Evolutionary conservation across 2,113 vertebrate species (phyloP).

Genomic region (Sceloporus undulatus): DNA sequence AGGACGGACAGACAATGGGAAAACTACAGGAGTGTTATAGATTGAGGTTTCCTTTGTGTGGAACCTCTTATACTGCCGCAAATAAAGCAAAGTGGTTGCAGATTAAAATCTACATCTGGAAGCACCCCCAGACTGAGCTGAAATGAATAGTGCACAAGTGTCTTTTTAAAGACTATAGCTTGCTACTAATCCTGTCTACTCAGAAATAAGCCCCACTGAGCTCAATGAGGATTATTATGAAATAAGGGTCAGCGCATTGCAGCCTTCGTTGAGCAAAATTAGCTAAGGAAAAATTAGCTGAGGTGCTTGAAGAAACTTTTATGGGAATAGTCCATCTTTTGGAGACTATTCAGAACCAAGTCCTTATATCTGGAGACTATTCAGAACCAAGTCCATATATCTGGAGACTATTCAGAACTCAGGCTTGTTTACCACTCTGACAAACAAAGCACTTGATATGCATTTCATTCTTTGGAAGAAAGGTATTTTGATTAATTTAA

Average conservation of each 20-base stretch:
- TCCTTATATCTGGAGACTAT: no score
- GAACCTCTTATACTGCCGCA: background rate
- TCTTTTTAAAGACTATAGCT: background rate
- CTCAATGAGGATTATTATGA: background rate
- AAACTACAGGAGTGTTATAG: background rate
- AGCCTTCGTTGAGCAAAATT: background rate
- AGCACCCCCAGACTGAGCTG: background rate
- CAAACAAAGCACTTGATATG: background rate
- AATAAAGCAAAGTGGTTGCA: background rate
- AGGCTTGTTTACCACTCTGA: background rate
- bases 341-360: background rate
- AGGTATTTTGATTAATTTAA: background rate
- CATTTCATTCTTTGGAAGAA: background rate
- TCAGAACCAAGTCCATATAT: background rate
- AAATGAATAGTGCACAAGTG: background rate
- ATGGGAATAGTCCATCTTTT: background rate
- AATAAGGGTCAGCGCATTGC: background rate
- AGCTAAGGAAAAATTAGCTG: background rate
- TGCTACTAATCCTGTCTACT: background rate
- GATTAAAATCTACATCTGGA: background rate
- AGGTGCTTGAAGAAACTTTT: background rate
- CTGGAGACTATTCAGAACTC: background rate
- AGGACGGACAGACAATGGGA: background rate
- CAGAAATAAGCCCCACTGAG: background rate
- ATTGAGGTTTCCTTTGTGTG: background rate